phyloP scores from a whole-genome alignment of 2,797 vertebrate species.

The Vultur gryphus region DNA sequence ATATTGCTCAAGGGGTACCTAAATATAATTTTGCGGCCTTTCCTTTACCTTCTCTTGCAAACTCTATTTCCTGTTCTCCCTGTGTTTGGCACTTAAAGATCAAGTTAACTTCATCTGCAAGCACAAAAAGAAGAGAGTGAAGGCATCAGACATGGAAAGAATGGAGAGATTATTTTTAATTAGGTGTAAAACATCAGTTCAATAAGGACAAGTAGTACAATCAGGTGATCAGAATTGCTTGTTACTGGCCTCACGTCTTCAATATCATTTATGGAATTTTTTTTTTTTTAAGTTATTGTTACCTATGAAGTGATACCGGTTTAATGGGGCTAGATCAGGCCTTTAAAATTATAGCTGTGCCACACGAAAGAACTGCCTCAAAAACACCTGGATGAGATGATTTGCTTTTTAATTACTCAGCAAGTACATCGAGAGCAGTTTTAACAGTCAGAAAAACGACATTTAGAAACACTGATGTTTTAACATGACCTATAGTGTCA shows the following conservation, averaged over 20 bases:
- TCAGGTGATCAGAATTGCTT: not conserved
- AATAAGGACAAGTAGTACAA: not conserved
- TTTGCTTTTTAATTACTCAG: not conserved
- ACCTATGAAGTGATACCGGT: not conserved
- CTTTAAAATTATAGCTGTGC: not conserved
- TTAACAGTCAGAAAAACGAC: not conserved
- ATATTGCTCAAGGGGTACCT: not conserved
- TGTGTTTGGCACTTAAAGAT: not conserved
- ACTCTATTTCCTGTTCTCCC: not conserved
- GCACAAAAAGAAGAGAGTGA: not conserved
- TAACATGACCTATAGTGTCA: not conserved
- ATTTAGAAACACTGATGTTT: not conserved
- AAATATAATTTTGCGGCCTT: not conserved
- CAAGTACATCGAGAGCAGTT: not conserved
- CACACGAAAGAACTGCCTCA: not conserved
- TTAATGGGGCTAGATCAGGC: not conserved
- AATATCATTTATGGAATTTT: not conserved
- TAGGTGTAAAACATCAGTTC: not conserved
- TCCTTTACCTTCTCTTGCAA: not conserved
- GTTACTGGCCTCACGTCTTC: not conserved
- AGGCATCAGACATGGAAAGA: not conserved
- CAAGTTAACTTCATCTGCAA: not conserved
- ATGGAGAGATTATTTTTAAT: not conserved
- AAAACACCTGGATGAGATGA: not conserved
- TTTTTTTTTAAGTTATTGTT: not conserved